Evolutionary conservation across 2,113 vertebrate genomes (phyloP), one percentile per base, ranked within the genome.

Genomic region (Halichoerus grypus): DNA sequence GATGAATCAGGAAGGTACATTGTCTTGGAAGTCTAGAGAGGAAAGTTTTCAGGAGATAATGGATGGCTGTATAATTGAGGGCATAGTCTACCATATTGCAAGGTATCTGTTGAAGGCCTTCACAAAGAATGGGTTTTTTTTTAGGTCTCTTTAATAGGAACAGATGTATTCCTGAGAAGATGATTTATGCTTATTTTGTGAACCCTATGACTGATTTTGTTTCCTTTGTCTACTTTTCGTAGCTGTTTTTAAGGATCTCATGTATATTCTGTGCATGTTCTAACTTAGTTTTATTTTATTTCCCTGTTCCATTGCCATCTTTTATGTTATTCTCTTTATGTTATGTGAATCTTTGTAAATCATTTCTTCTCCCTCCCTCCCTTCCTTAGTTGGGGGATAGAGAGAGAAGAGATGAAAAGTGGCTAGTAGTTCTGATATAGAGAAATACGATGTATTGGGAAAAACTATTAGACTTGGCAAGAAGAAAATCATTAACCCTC

Each of bases 251-350:
- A 79, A 86, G 80, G 36, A 16, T 77, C 33, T 71, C 36, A 4
- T 59, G 26, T 91, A 18, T 81, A 88, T 93, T 69, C 91, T 77
- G 5, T 82, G 67, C 7, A 21, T 49, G 22, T 3, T 92, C 24
- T 59, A 59, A 59, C 57, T 92, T 83, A 79, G 19, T 61, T 96
- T 97, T 5, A 21, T 51, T 95, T 95, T 82, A n/a, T 89, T 95
- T 92, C 77, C 63, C 14, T 82, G 24, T 10, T 55, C 11, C 42
- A 53, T 59, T 26, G 46, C 42, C 28, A 65, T 83, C 21, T 72
- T 83, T 93, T 21, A 39, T 90, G 89, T 90, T 85, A 77, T 36
- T 90, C 18, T 95, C 59, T 97, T 83, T 83, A 16, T 8, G 36
- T 26, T 81, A 15, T 31, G 36, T 88, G 65, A 59, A 72, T 86